Evolutionary conservation across 2,888 invertebrate genomes (phyloP).

Genomic region (Escarpia spicata): DNA sequence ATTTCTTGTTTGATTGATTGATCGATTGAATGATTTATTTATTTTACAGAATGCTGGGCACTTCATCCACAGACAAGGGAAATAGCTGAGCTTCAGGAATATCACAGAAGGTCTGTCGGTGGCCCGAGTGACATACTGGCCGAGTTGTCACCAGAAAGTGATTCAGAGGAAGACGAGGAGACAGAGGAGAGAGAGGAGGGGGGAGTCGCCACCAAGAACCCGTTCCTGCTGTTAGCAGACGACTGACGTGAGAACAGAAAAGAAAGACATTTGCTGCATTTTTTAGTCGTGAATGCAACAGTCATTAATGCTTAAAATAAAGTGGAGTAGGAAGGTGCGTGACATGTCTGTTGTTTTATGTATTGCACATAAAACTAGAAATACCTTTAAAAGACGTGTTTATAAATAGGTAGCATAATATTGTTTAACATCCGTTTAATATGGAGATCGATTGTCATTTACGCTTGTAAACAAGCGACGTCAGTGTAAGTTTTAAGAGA

Average conservation of each 20-base stretch:
- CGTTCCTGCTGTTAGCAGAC: slow-evolving; percentile 33
- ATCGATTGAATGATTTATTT: background rate
- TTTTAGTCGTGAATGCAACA: background rate
- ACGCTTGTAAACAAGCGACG: no score
- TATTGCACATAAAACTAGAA: no score
- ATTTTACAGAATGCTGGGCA: slow-evolving; percentile 71
- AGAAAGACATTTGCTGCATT: background rate
- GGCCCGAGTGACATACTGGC: background rate
- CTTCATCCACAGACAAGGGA: slow-evolving; percentile 69
- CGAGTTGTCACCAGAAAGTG: background rate
- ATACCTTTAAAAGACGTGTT: no score
- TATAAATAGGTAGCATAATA: no score
- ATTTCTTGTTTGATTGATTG: no score
- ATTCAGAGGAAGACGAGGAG: slow-evolving; percentile 67
- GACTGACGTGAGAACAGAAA: background rate
- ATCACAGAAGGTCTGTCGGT: slow-evolving; percentile 33
- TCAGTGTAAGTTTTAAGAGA: no score
- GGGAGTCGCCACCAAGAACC: slow-evolving; percentile 32
- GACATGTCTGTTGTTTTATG: no score
- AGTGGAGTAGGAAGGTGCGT: background rate
- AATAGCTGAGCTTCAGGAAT: slow-evolving; percentile 71
- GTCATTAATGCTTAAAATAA: background rate
- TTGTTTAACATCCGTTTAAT: no score
- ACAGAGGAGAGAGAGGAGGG: slow-evolving; percentile 57
- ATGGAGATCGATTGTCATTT: no score